Conservation (phyloP, 2,797 vertebrate species). For the Megaceryle alcyon region DNA sequence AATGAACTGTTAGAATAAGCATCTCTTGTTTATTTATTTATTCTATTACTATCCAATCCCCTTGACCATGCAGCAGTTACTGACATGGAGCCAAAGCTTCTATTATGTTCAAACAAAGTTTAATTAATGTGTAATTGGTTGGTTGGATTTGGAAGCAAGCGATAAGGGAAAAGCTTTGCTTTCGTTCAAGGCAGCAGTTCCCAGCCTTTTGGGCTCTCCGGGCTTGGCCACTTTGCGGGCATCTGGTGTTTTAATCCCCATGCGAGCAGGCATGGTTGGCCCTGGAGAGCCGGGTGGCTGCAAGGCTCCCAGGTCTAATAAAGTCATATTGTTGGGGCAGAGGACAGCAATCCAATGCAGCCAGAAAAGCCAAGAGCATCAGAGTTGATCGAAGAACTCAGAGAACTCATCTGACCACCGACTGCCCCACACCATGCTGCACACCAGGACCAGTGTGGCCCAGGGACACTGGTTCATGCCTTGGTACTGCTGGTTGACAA, state of each 20-base stretch:
- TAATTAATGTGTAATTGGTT: slow-evolving; percentile 61
- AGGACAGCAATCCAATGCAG: not conserved
- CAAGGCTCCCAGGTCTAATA: not conserved
- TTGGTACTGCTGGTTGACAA: not conserved
- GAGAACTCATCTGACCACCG: not conserved
- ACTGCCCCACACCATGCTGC: fast-evolving
- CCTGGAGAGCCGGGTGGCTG: not conserved
- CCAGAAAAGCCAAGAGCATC: not conserved
- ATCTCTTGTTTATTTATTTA: slow-evolving; percentile 76
- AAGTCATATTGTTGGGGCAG: not conserved
- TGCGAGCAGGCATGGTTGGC: not conserved
- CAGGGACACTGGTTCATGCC: not conserved
- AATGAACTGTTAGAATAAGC: slow-evolving; percentile 84
- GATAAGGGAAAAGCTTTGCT: slow-evolving; percentile 28
- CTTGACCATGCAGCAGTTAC: slow-evolving; percentile 8
- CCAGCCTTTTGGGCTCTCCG: slow-evolving; percentile 1
- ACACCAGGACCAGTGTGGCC: not conserved
- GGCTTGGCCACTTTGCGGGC: not conserved
- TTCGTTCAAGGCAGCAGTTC: slow-evolving; percentile 5
- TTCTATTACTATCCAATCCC: slow-evolving; percentile 57
- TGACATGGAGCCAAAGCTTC: slow-evolving; percentile 63
- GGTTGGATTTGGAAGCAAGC: not conserved
- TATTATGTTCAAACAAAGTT: slow-evolving; percentile 64
- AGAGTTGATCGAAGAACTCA: not conserved
- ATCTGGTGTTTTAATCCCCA: not conserved